Evolutionary conservation across 2,797 vertebrate species (phyloP).

Genomic region (Pitangus sulphuratus): DNA sequence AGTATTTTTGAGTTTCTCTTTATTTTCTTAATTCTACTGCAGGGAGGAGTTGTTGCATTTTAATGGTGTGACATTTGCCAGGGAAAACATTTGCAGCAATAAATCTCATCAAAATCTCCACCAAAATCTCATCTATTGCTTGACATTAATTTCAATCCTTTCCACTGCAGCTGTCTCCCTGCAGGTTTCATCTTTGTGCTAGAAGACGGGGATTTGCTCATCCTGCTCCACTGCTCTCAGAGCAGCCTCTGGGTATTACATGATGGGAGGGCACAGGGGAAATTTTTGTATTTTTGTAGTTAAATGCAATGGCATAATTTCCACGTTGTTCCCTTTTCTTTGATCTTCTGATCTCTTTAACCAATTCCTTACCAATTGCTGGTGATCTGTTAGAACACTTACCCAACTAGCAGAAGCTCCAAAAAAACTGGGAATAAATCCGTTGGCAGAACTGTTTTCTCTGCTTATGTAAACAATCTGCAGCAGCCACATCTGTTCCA

Average conservation of each 20-base stretch:
- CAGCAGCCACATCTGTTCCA: neutral
- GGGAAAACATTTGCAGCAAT: slow-evolving; percentile 35
- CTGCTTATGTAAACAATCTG: neutral
- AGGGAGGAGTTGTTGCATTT: neutral
- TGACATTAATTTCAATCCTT: slow-evolving; percentile 35
- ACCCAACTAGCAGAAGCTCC: neutral
- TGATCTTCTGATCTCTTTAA: neutral
- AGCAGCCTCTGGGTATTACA: slow-evolving; percentile 1
- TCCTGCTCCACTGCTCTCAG: neutral
- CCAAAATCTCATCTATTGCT: slow-evolving; percentile 12
- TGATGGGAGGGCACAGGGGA: neutral
- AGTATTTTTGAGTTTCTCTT: neutral
- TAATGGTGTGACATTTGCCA: slow-evolving; percentile 41
- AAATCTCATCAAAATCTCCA: slow-evolving; percentile 53
- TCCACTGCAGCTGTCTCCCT: neutral
- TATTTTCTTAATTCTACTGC: neutral
- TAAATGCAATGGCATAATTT: neutral
- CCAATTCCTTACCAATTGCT: neutral
- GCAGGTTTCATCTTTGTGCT: neutral
- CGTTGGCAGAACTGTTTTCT: neutral
- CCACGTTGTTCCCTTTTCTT: neutral
- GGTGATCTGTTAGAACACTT: neutral
- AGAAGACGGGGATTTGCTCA: neutral
- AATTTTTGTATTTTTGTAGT: neutral
- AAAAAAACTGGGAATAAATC: neutral